Base-by-base conservation (phyloP, 2,113 vertebrate genomes). In the Pavo muticus region DNA sequence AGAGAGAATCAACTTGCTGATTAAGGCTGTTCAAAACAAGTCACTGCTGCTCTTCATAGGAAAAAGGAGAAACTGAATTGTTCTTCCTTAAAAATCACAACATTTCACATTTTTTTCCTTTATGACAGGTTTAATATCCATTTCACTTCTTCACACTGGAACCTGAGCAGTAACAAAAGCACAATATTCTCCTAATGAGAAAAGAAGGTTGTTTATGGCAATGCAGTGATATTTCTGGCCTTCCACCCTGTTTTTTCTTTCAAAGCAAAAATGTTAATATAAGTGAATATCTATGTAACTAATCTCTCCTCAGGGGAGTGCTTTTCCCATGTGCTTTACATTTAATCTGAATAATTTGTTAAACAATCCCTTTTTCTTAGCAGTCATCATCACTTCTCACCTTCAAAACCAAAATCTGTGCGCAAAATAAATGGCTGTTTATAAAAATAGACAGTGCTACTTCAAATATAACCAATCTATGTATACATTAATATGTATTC, bases 401-500 rank as follows among this genome's bases (percentile, higher is more conserved):
- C 42, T 97, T 92, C 75, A 93, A 95, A 95, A 83, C 3, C 50
- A 84, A 95, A 67, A 83, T 76, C 56, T 37, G 72, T 79, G 88
- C 32, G 73, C 3, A 10, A 79, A 95, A 96, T 90, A 57, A 90
- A 96, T 97, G 69, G 72, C 57, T 84, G 68, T 80, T 91, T 93
- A 78, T 88, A 92, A 92, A 89, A 9, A 47, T 48, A 84, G 81
- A 92, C 84, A 37, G 70, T 29, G 27, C 56, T 90, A 37, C 87
- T 98, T 94, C 52, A 96, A 93, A 88, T 84, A 67, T 89, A 84
- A 97, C 74, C 37, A 89, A 78, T 70, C 78, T 35, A 35, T 35
- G 35, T 35, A 35, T 35, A 35, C 35, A 35, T 35, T 85, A 85
- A 48, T 50, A 45, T 14, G 47, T 19, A 40, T 94, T 88, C 89